Evolutionary conservation across 2,888 invertebrate genomes (phyloP), one percentile per base, ranked within the genome.

Genomic region (Hanleya hanleyi): DNA sequence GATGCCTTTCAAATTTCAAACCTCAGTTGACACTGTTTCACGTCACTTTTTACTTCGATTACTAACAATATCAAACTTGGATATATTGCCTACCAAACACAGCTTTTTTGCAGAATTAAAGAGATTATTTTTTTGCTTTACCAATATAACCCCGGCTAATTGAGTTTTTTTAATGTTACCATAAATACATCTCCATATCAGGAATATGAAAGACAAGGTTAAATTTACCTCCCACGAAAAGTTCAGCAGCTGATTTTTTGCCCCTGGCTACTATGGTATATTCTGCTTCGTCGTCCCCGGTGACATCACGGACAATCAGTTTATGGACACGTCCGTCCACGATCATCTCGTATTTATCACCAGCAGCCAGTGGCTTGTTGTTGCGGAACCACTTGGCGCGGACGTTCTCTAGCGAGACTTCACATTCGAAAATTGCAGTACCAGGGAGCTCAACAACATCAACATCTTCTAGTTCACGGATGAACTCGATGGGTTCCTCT

Each of bases 331-430:
- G 75, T 9, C 88, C 88, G 18, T 87, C 86, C 33, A 81, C 79
- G 38, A 85, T 76, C 76, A 88, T 83, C 76, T 83, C 82, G 76
- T 88, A 87, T 76, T 88, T 88, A 67, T 87, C 83, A 69, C 81
- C 78, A 64, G 86, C 79, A 87, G 95, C 95, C 51, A 98, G 91
- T 88, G 97, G 96, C 87, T 96, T 95, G 0, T 96, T 96, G 88
- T 97, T 97, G 91, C 96, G 97, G 90, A 96, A 97, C 89, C 89
- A 88, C 66, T 82, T 80, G 49, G 82, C 86, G n/a, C 77, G 76
- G 9, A 86, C 75, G 62, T 94, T 93, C 69, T 95, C 93, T 81
- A 94, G 94, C 0, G 96, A 96, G 68, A 98, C 92, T 92, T 96
- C 95, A 18, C 97, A 96, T 4, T 94, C 94, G 81, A 98, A 86